These are phyloP conservation scores for Potorous gilbertii DNA, from an alignment of 2,797 vertebrate genomes.

Conservation along the genomic window DNA sequence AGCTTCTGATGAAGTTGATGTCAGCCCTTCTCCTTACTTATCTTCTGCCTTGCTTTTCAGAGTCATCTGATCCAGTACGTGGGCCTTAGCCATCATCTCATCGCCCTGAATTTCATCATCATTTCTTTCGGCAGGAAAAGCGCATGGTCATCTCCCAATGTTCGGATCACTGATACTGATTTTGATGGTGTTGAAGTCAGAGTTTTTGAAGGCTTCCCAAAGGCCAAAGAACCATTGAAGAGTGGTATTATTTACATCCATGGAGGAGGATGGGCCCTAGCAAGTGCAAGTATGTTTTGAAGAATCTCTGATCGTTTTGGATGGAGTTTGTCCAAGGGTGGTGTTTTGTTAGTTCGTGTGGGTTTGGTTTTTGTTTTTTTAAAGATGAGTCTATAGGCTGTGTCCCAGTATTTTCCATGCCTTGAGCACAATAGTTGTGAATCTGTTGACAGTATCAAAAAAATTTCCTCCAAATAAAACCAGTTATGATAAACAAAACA, in stretches of 20 bases:
- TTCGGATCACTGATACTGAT: constrained; percentile 88
- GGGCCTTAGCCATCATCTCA: constrained; percentile 87
- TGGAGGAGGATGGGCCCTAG: constrained; percentile 95
- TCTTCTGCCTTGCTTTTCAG: constrained; percentile 79
- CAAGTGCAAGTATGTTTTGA: constrained; percentile 89
- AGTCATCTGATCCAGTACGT: constrained; percentile 87
- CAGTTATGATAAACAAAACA: neutral
- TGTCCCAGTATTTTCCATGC: neutral
- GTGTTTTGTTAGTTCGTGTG: neutral
- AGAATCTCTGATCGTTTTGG: neutral
- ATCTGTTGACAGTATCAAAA: neutral
- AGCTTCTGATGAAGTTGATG: neutral
- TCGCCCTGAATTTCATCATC: constrained; percentile 82
- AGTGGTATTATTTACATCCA: constrained; percentile 92
- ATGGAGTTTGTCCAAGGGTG: neutral
- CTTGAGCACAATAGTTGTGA: neutral
- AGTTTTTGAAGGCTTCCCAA: constrained; percentile 89
- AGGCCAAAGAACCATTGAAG: constrained; percentile 84
- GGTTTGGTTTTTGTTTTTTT: neutral
- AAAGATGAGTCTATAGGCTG: neutral
- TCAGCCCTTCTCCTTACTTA: neutral
- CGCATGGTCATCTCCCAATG: constrained; percentile 74
- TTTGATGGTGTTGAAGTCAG: constrained; percentile 92
- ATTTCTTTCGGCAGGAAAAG: constrained; percentile 83
- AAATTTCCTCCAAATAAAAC: neutral